Base-by-base conservation (phyloP, 1,140 invertebrate genomes). In the Leucophenga varia region DNA sequence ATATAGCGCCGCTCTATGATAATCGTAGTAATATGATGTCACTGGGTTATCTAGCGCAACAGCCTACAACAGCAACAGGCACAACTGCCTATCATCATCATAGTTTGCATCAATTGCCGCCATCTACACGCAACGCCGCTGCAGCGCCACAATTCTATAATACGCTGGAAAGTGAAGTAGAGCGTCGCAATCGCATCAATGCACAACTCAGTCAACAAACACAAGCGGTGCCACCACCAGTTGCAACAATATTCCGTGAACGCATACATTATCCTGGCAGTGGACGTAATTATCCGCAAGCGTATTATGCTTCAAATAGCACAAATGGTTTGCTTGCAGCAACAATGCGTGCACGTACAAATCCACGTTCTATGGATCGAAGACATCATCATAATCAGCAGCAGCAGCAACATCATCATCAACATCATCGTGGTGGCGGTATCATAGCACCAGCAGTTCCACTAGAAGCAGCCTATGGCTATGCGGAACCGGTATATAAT, bases 351-450 rank as follows among this genome's bases (percentile, higher is more conserved):
- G 61, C 58, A 18, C 70, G 74, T 52, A 79, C 76, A 36, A 79
- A 80, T 50, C 81, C 80, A 12, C 77, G 81, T 28, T 82, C 80
- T 40, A 57, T 83, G 39, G 83, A 84, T 48, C 76, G 82, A 52
- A 77, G 80, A 44, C 69, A 80, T 43, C 71, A 64, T 4, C 32
- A 34, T 34, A n/a, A n/a, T n/a, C 32, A 34, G 5, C 12, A 25
- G 21, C 21, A 8, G 17, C 52, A 53, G 3, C 44, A 63, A 3
- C 59, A 67, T 21, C 64, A 67, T 50, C 63, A 68, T 8, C 63
- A 67, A 19, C 63, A 65, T 19, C 63, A 67, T 20, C 56, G 63
- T 31, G n/a, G n/a, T n/a, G n/a, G n/a, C n/a, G n/a, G n/a, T n/a
- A 67, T 67, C 12, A 61, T 70, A 31, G 57, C 54, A 0, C 57